A percentile compares a stretch with the other conserved stretches of the same genome.
Conservation (phyloP, 1,140 invertebrate genomes). For the Ganaspis sp. region DNA sequence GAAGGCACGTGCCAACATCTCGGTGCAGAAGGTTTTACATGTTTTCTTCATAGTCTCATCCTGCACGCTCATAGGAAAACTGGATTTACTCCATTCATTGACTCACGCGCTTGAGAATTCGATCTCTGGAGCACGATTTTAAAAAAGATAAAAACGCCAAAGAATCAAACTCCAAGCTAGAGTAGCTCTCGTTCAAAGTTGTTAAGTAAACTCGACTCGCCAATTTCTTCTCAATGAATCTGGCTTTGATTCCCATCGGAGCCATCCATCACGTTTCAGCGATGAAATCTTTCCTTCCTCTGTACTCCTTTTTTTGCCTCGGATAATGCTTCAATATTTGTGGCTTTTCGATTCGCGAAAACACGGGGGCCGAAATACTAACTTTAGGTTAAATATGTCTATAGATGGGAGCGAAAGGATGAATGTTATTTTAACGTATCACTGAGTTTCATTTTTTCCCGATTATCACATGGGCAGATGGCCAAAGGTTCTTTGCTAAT, state of each 20-base stretch:
- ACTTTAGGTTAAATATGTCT: conserved; percentile 6
- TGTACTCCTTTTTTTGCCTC: conserved; percentile 6
- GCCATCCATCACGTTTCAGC: background rate
- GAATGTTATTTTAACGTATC: conserved; percentile 7
- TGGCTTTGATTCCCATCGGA: conserved; percentile 12
- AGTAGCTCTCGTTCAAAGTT: background rate
- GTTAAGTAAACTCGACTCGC: background rate
- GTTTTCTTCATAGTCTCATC: background rate
- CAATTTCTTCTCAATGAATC: conserved; percentile 13
- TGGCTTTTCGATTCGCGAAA: background rate
- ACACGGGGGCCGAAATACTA: background rate
- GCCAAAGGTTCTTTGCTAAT: background rate
- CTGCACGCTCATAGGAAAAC: background rate
- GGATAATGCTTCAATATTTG: conserved; percentile 14
- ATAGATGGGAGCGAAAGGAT: conserved; percentile 9
- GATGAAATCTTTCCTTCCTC: background rate
- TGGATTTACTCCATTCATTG: background rate
- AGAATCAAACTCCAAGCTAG: background rate
- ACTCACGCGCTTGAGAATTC: background rate
- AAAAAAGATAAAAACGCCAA: background rate
- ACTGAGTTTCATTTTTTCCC: conserved; percentile 1
- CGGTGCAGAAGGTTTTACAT: background rate
- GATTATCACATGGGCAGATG: background rate
- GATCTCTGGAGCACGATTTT: background rate
- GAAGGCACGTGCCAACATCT: conserved; percentile 13